A percentile compares a stretch with the other conserved stretches of the same genome.
Evolutionary conservation across 2,797 vertebrate genomes (phyloP).

Genomic region (Anguilla obscura): DNA sequence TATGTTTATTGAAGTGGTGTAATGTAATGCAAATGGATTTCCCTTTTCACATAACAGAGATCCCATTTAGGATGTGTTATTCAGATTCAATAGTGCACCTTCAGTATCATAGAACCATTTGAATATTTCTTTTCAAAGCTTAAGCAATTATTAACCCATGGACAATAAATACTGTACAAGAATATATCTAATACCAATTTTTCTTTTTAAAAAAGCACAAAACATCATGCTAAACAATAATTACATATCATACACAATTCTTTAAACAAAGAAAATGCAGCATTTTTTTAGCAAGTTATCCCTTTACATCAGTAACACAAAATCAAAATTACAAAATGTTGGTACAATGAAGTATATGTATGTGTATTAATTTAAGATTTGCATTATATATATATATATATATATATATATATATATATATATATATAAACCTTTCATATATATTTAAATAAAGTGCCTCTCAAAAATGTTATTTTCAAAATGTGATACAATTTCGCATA

Average conservation of each 20-base stretch:
- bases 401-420: conserved; percentile 45
- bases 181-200: conserved; percentile 52
- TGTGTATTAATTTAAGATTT: conserved; percentile 48
- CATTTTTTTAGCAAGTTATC: conserved; percentile 51
- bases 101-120: conserved; percentile 42
- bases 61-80: conserved; percentile 33
- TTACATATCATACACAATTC: conserved; percentile 50
- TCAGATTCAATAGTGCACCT: conserved; percentile 54
- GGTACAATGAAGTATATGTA: conserved; percentile 35
- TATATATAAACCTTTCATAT: conserved; percentile 45
- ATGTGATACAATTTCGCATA: conserved; percentile 41
- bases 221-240: conserved; percentile 45
- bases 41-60: conserved; percentile 43
- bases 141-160: conserved; percentile 42
- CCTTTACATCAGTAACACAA: conserved; percentile 51
- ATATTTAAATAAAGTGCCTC: conserved; percentile 61
- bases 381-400: conserved; percentile 48
- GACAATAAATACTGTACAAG: conserved; percentile 67
- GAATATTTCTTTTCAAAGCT: conserved; percentile 42
- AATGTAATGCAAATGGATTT: conserved; percentile 37
- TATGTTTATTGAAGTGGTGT: conserved; percentile 31
- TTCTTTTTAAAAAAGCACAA: conserved; percentile 34
- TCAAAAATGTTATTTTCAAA: conserved; percentile 47
- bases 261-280: conserved; percentile 50
- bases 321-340: conserved; percentile 33